Conservation (phyloP, 2,888 invertebrate genomes). For the Leptinotarsa haldemani region DNA sequence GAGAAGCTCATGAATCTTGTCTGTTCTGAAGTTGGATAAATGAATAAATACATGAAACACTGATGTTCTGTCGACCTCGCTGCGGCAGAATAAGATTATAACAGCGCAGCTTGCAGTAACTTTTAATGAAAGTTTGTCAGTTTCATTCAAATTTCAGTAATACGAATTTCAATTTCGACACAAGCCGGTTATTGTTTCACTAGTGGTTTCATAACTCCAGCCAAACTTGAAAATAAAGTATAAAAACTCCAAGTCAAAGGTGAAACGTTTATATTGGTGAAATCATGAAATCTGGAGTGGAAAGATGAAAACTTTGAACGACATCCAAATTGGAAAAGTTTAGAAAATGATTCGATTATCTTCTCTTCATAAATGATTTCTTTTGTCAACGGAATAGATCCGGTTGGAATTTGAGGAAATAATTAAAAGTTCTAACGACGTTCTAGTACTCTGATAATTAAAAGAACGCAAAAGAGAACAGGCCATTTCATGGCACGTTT, state of each 20-base stretch:
- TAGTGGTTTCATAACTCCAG: constrained; percentile 19
- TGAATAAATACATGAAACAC: constrained; percentile 11
- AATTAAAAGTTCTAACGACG: constrained; percentile 17
- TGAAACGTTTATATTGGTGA: constrained; percentile 6
- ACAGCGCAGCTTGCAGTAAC: constrained; percentile 8
- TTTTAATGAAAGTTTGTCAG: constrained; percentile 30
- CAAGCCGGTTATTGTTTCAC: constrained; percentile 28
- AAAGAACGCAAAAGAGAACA: background rate
- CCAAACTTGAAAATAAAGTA: background rate
- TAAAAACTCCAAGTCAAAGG: constrained; percentile 4
- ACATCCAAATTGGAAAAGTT: constrained; percentile 14
- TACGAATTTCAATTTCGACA: constrained; percentile 24
- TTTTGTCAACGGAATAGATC: constrained; percentile 10
- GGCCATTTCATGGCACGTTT: constrained; percentile 9
- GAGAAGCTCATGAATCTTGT: no score
- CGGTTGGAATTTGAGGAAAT: constrained; percentile 5
- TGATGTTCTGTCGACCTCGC: constrained; percentile 1
- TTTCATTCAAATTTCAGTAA: constrained; percentile 26
- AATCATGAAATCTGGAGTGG: background rate
- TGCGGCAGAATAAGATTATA: constrained; percentile 2
- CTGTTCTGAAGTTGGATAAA: background rate
- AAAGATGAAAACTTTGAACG: constrained; percentile 6
- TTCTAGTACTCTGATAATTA: constrained; percentile 18
- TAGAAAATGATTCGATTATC: constrained; percentile 1
- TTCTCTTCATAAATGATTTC: background rate